Conservation (phyloP, 2,888 invertebrate species). For the Heliconius ethilla region DNA sequence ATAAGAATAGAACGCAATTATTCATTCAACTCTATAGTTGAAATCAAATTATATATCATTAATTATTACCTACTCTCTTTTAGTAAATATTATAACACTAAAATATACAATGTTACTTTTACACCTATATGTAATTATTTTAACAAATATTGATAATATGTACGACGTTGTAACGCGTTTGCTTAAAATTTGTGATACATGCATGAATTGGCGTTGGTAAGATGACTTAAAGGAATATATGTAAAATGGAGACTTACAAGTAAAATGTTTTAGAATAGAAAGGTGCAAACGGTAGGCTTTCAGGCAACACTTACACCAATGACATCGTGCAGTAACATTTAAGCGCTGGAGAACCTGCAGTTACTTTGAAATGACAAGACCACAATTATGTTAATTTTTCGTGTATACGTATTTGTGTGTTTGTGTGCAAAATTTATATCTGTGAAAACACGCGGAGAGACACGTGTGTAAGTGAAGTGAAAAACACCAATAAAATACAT, state of each 20-base stretch:
- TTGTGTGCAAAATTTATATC: slow-evolving; percentile 39
- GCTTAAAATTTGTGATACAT: slow-evolving; percentile 59
- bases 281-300: slow-evolving; percentile 69
- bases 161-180: slow-evolving; percentile 2
- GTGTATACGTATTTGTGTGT: slow-evolving; percentile 53
- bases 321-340: slow-evolving; percentile 65
- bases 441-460: slow-evolving; percentile 74
- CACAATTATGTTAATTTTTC: slow-evolving; percentile 51
- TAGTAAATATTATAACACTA: not conserved
- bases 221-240: slow-evolving; percentile 27
- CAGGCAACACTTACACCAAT: slow-evolving; percentile 75
- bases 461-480: slow-evolving; percentile 78
- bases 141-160: not conserved
- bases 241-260: slow-evolving; percentile 48
- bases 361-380: slow-evolving; percentile 42
- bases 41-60: not conserved
- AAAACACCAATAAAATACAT: slow-evolving; percentile 72
- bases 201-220: slow-evolving; percentile 56
- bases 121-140: not conserved
- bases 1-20: not conserved
- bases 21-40: not conserved
- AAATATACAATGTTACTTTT: slow-evolving; percentile 1
- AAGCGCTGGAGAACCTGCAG: slow-evolving; percentile 43
- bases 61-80: not conserved
- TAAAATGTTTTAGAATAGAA: slow-evolving; percentile 51